Conservation (phyloP, 2,797 vertebrate species). For the Brachymystax lenok region DNA sequence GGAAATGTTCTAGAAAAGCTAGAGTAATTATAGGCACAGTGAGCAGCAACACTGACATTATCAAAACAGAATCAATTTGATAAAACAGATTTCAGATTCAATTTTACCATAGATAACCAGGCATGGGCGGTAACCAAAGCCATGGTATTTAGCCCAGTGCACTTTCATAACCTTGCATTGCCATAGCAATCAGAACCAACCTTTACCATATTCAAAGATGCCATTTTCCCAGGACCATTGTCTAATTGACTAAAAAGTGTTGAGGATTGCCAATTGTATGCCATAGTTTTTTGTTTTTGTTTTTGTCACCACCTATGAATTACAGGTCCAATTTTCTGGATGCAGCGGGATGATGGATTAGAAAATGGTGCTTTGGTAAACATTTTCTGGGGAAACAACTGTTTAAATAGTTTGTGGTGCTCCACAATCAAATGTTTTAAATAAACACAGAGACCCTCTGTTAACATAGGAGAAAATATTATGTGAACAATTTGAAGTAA, state of each 20-base stretch:
- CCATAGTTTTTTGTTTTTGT: slow-evolving; percentile 10
- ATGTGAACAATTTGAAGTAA: no score
- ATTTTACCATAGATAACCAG: slow-evolving; percentile 33
- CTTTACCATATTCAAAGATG: not conserved
- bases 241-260: slow-evolving; percentile 30
- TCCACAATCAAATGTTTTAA: not conserved
- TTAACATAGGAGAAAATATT: not conserved
- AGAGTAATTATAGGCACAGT: slow-evolving; percentile 34
- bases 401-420: not conserved
- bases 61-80: slow-evolving; percentile 38
- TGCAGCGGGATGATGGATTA: slow-evolving; percentile 31
- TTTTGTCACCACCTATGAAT: slow-evolving; percentile 43
- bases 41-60: slow-evolving; percentile 29
- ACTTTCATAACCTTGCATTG: slow-evolving; percentile 1
- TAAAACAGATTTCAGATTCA: slow-evolving; percentile 29
- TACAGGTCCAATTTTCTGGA: slow-evolving; percentile 39
- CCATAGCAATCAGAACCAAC: not conserved
- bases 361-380: slow-evolving; percentile 42
- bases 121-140: no score
- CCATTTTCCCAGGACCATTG: slow-evolving; percentile 37
- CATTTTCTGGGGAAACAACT: slow-evolving; percentile 16
- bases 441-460: slow-evolving; percentile 14
- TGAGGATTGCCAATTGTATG: slow-evolving; percentile 20
- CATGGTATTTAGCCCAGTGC: not conserved
- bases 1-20: slow-evolving; percentile 36